Evolutionary conservation across 1,140 invertebrate genomes (phyloP).

Genomic region (Calosoma granatense): DNA sequence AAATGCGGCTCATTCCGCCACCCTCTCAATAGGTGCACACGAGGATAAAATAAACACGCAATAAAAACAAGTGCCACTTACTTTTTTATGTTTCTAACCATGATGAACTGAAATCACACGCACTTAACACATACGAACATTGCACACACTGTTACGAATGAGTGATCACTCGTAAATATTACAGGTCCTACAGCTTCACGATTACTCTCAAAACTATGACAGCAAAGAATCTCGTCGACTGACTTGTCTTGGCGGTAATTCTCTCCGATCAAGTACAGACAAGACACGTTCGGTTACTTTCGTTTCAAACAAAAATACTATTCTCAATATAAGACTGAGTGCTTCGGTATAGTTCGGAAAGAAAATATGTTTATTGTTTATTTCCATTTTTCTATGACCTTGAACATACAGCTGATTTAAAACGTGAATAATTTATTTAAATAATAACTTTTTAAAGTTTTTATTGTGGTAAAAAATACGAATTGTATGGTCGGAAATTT

Average conservation of each 20-base stretch:
- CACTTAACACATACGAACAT: not conserved
- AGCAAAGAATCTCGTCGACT: not conserved
- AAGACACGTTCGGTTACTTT: not conserved
- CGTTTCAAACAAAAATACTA: not conserved
- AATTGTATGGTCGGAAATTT: too few species aligned
- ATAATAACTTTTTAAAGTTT: not conserved
- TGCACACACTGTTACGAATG: not conserved
- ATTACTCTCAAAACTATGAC: not conserved
- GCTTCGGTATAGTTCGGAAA: not conserved
- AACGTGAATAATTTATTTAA: not conserved
- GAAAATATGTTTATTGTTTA: conserved; percentile 5
- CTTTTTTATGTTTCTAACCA: not conserved
- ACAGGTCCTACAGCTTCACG: not conserved
- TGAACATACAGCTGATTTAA: not conserved
- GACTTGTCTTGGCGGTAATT: conserved; percentile 1
- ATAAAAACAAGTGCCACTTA: not conserved
- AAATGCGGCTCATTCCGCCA: not conserved
- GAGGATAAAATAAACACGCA: too few species aligned
- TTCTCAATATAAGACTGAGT: not conserved
- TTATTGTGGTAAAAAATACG: too few species aligned
- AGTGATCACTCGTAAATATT: not conserved
- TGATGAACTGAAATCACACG: not conserved
- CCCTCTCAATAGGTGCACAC: too few species aligned
- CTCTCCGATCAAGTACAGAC: not conserved
- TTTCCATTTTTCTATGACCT: not conserved